These are phyloP conservation scores for Cnemophilus loriae DNA, from an alignment of 2,113 vertebrate species.

Conservation along the genomic window DNA sequence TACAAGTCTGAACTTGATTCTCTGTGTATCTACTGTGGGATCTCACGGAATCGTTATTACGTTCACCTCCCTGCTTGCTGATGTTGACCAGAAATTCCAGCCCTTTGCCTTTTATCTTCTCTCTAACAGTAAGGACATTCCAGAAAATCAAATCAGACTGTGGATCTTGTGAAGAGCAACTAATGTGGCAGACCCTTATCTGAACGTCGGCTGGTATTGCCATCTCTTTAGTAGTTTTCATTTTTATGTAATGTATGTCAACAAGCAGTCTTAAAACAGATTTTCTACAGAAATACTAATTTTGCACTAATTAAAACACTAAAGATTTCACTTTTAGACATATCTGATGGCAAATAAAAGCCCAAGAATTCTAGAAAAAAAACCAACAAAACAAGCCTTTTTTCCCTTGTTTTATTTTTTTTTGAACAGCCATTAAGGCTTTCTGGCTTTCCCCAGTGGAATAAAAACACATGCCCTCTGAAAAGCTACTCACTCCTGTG, in stretches of 20 bases:
- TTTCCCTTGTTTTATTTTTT: not conserved
- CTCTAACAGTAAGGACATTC: not conserved
- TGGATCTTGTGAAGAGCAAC: not conserved
- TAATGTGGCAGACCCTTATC: not conserved
- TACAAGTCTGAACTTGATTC: not conserved
- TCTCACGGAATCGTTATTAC: not conserved
- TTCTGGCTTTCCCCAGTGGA: not conserved
- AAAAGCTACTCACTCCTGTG: not conserved
- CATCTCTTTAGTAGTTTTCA: not conserved
- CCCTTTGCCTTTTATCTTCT: not conserved
- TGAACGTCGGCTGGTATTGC: not conserved
- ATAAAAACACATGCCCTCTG: not conserved
- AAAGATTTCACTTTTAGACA: not conserved
- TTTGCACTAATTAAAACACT: not conserved
- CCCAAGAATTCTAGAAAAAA: not conserved
- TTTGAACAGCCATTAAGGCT: not conserved
- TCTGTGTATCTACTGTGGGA: not conserved
- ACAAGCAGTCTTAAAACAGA: not conserved
- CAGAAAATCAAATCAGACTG: not conserved
- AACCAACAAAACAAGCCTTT: rapidly evolving
- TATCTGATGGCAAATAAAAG: not conserved
- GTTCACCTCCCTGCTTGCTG: not conserved
- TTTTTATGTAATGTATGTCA: rapidly evolving
- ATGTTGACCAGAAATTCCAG: not conserved
- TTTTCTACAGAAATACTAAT: not conserved